Conservation (phyloP, 2,113 vertebrate genomes). For the Sorex araneus region DNA sequence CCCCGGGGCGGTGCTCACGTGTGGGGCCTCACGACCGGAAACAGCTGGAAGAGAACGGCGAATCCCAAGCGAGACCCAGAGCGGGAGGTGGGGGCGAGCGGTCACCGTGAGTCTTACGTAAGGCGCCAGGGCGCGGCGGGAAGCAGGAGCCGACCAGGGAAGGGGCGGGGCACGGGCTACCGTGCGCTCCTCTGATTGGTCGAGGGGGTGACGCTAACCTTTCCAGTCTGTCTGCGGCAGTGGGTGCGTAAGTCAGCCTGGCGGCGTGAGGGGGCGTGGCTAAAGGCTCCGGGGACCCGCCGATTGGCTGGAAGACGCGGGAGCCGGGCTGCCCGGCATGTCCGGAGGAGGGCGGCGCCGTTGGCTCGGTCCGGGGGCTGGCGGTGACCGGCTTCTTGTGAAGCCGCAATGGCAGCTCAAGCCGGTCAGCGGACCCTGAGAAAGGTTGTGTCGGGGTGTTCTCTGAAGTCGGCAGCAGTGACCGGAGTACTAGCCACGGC, state of each 20-base stretch:
- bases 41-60: no score
- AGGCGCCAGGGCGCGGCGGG: fast-evolving
- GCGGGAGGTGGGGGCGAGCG: fast-evolving
- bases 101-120: background rate
- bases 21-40: background rate
- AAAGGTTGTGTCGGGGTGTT: slow-evolving; percentile 56
- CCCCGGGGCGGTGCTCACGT: background rate
- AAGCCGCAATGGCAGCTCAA: slow-evolving; percentile 73
- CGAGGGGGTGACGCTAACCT: background rate
- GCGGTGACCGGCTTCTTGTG: slow-evolving; percentile 51
- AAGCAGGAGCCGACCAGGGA: fast-evolving
- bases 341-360: slow-evolving; percentile 13
- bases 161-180: background rate
- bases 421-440: slow-evolving; percentile 13
- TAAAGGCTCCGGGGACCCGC: background rate
- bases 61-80: background rate
- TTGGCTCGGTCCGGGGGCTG: background rate
- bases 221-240: background rate
- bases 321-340: background rate
- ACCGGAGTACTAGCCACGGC: background rate
- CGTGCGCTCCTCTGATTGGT: slow-evolving; percentile 52
- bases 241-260: background rate
- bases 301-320: slow-evolving; percentile 66
- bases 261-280: slow-evolving; percentile 63
- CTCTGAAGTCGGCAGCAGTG: background rate